Base-by-base conservation (phyloP, 1,140 invertebrate species). In the Prorops nasuta region DNA sequence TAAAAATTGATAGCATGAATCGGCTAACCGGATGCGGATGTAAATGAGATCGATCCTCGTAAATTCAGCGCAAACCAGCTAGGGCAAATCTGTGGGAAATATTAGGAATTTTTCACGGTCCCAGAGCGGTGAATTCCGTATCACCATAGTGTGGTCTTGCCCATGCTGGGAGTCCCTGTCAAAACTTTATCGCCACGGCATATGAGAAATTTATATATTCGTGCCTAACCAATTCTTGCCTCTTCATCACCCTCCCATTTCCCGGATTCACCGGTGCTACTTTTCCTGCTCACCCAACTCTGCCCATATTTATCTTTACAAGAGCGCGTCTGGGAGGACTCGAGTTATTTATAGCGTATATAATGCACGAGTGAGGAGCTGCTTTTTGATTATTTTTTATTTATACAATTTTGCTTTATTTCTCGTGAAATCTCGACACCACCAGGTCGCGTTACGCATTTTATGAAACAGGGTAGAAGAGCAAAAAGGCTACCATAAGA, bases 171-270 rank as follows among this genome's bases (percentile, higher is more conserved):
- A 3, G 36, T 37, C 36, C 16, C 10, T 37, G 36, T 17, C 7
- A 18, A 37, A 37, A 37, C 18, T 42, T 24, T 41, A 16, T n/a
- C 38, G 12, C 18, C 16, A 3, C 17, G 18, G 10, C 19, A 28
- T 20, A 18, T n/a, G 10, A 17, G 6, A 45, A 45, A 44, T 44
- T 38, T 51, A 51, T 45, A 35, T 16, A 21, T 44, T 42, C 19
- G 17, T 19, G 22, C 28, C 36, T 45, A 51, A 45, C 36, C 37
- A 24, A 40, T 51, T 51, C 28, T 37, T 45, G 31, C 20, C 4
- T 19, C n/a, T 8, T 24, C 22, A 3, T 8, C n/a, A 24, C 21
- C 8, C 18, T 22, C 22, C 22, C 15, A 4, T 36, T 36, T 12
- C 35, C 7, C 16, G 4, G 10, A 8, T 39, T 39, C 32, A 3